Evolutionary conservation across 1,140 invertebrate species (phyloP), one percentile per base, ranked within the genome.

Genomic region (Drosophila kohkoa): DNA sequence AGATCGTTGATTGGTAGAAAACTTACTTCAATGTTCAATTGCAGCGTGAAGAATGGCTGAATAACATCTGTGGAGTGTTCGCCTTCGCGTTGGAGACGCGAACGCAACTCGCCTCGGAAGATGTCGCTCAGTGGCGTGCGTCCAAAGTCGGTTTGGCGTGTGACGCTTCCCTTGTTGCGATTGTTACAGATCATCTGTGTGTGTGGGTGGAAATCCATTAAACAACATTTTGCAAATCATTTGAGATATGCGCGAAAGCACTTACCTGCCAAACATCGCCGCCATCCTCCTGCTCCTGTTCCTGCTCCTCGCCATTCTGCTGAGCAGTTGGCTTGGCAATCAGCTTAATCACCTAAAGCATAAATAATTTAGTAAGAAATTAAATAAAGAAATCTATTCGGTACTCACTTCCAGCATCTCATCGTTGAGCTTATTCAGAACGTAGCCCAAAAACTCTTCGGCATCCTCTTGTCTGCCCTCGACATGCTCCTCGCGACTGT

Each of bases 391-490:
- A 7, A 28, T 3, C 11, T 0, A 16, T 25, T 0, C 5, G 2
- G 8, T 0, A 54, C 82, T 75, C 88, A 97, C 96, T 93, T 98
- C 96, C 0, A 98, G 93, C 98, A 99, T 99, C 93, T 99, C 98
- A 93, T 99, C 98, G 92, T 99, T 98, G 35, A 99, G 94, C 32
- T 96, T 96, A 93, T 99, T 99, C 1, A 99, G 94, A 52, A 99
- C 94, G 93, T 96, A 98, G 10, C 97, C 96, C 1, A 99, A 94
- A 93, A 99, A 99, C 88, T 99, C 98, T 92, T 99, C 98, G 0
- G 98, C 98, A 93, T 99, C 98, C 92, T 99, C 98, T 91, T 99
- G 97, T 6, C 97, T 93, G 4, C 97, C 97, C 93, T 97, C 96
- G 0, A 90, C 91, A 69, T 97, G 94, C 73, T 95, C 95, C 38